These are phyloP conservation scores for Dermolepida albohirtum DNA, from an alignment of 2,888 invertebrate species.

Conservation along the genomic window DNA sequence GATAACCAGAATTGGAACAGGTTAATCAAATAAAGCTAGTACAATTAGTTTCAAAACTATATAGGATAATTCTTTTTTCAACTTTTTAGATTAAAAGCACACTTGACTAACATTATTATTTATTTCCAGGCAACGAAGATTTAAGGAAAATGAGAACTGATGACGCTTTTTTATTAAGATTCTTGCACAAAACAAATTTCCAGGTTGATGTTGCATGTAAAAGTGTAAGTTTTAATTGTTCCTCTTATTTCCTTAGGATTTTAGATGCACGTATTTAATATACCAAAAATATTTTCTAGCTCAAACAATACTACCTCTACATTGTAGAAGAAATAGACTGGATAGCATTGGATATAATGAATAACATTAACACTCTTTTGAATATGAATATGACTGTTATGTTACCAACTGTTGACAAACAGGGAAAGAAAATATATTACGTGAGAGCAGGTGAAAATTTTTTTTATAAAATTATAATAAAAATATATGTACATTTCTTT, in stretches of 20 bases:
- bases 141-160: constrained; percentile 56
- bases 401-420: constrained; percentile 57
- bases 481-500: too few species aligned
- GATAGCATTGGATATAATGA: constrained; percentile 57
- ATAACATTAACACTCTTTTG: constrained; percentile 54
- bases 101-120: too few species aligned
- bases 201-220: constrained; percentile 58
- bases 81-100: too few species aligned
- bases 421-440: constrained; percentile 61
- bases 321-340: constrained; percentile 59
- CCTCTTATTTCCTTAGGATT: background rate
- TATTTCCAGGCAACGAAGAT: constrained; percentile 53
- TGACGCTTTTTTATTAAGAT: constrained; percentile 58
- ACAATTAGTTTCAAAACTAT: too few species aligned
- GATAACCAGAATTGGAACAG: too few species aligned
- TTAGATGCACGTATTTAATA: background rate
- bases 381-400: constrained; percentile 58
- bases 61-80: too few species aligned
- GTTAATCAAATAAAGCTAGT: too few species aligned
- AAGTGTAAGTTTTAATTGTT: constrained; percentile 53
- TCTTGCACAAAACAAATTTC: constrained; percentile 58
- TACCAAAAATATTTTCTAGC: constrained; percentile 53
- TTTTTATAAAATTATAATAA: too few species aligned
- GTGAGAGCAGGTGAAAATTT: constrained; percentile 58
- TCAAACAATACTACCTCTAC: constrained; percentile 57